These are phyloP conservation scores for Pararge aegeria DNA, from an alignment of 1,140 invertebrate genomes.

Conservation along the genomic window DNA sequence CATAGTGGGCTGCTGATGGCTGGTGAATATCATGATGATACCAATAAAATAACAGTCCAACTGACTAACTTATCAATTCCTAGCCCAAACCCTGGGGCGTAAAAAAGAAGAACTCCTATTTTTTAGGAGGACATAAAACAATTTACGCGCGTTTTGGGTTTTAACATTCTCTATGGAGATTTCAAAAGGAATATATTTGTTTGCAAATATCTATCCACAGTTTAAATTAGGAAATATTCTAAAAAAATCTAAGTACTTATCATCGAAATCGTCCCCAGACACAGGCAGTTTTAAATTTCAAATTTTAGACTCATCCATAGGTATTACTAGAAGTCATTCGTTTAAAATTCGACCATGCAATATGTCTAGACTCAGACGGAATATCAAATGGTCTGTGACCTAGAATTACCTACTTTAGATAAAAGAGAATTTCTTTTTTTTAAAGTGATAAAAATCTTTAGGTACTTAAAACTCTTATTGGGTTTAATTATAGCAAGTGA, in stretches of 20 bases:
- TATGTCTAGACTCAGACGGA: slow-evolving; percentile 74
- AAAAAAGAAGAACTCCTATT: too few species aligned
- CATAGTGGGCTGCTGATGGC: too few species aligned
- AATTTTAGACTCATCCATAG: slow-evolving; percentile 75
- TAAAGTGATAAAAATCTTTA: neutral
- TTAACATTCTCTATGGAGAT: too few species aligned
- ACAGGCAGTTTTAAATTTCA: slow-evolving; percentile 68
- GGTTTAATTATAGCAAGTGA: too few species aligned
- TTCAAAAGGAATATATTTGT: too few species aligned
- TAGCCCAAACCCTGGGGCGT: neutral
- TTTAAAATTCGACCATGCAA: slow-evolving; percentile 78
- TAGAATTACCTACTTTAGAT: slow-evolving; percentile 62
- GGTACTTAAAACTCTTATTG: too few species aligned
- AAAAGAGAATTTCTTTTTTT: slow-evolving; percentile 27
- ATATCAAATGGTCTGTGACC: slow-evolving; percentile 73
- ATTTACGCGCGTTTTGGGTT: too few species aligned
- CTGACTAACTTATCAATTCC: too few species aligned
- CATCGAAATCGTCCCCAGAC: slow-evolving; percentile 55
- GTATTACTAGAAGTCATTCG: slow-evolving; percentile 67
- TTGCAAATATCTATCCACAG: neutral
- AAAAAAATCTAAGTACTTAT: slow-evolving; percentile 19
- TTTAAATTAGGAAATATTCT: neutral
- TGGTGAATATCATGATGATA: too few species aligned
- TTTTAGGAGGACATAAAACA: too few species aligned
- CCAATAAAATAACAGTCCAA: too few species aligned